Base-by-base conservation (phyloP, 2,113 vertebrate species). In the Empidonax traillii region DNA sequence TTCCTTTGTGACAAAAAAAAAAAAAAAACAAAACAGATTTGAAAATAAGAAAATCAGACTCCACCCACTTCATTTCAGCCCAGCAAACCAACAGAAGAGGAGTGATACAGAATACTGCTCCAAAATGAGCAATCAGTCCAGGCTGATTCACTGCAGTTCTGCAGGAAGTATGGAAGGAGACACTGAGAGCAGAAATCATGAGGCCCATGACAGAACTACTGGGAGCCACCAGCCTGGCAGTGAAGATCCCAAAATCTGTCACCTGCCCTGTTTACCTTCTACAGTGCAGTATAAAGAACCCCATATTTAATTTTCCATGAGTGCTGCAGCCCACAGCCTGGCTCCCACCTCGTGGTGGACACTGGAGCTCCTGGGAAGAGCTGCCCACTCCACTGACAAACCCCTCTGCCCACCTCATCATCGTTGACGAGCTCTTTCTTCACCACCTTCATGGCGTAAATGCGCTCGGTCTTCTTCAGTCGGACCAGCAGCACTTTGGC, bases 381-480 rank as follows among this genome's bases (percentile, higher is more conserved):
- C 2, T 79, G 25, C 41, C 30, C 0, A 4, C 2, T 9, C 16
- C 20, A 13, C 10, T 53, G 52, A 28, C 16, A 51, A 77, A 80
- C 67, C 43, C 8, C 63, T 43, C 55, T 41, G 30, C 97, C 97
- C 92, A 99, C 99, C 99, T 99, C 99, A 62, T 99, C 99, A 47
- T 99, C 99, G 20, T 99, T 99, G 96, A 99, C 99, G 3, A 99
- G 98, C 96, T 99, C 99, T 97, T 99, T 99, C 97, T 99, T 99
- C 96, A 99, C 99, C 87, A 99, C 99, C 93, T 99, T 99, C 99
- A 99, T 99, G 71, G 99, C 99, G 41, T 99, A 99, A 97, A 99
- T 99, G 86, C 99, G 98, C 77, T 99, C 99, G 0, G 99, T 99
- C 97, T 99, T 99, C 97, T 99, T 99, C 90, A 99, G 94, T 31